A percentile compares a stretch with the other conserved stretches of the same genome.
These are phyloP conservation scores for Takifugu rubripes DNA, from an alignment of 2,797 vertebrate species.

Conservation along the genomic window DNA sequence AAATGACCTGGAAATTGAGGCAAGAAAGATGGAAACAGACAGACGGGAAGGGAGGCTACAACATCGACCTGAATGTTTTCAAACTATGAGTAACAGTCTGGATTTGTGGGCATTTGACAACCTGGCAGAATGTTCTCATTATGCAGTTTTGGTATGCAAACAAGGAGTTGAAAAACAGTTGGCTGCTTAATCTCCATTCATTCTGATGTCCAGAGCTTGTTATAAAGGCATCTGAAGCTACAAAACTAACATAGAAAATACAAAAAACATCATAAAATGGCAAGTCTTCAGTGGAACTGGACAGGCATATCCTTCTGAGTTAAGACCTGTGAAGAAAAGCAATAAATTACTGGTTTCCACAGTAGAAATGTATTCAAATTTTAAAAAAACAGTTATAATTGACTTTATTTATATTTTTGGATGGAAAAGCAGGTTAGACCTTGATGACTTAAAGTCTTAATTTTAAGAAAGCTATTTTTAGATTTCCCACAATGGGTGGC, in stretches of 20 bases:
- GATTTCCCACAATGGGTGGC: neutral
- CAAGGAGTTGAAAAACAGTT: constrained; percentile 11
- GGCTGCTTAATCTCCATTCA: constrained; percentile 20
- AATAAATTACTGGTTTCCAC: neutral
- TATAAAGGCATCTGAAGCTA: constrained; percentile 42
- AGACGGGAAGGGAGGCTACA: constrained; percentile 3
- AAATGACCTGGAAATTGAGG: constrained; percentile 9
- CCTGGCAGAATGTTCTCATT: constrained; percentile 21
- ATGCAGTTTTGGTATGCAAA: constrained; percentile 18
- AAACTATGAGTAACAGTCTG: constrained; percentile 24
- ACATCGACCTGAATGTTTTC: constrained; percentile 21
- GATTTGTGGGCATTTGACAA: constrained; percentile 27
- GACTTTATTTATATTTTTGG: too few relatives aligned
- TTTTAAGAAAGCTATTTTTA: neutral
- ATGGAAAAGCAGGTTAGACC: too few relatives aligned
- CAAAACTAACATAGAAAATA: constrained; percentile 44
- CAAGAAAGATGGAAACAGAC: constrained; percentile 17
- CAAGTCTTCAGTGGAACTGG: constrained; percentile 43
- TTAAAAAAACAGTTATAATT: too few relatives aligned
- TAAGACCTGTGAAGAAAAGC: constrained; percentile 63
- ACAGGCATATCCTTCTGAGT: constrained; percentile 60
- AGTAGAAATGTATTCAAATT: too few relatives aligned
- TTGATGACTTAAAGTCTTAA: too few relatives aligned
- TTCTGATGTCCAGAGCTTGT: constrained; percentile 21
- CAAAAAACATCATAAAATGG: constrained; percentile 38